Percentiles rank a stretch among this genome's conserved stretches.
Conservation (phyloP, 2,888 invertebrate species). For the Phengaris arion region DNA sequence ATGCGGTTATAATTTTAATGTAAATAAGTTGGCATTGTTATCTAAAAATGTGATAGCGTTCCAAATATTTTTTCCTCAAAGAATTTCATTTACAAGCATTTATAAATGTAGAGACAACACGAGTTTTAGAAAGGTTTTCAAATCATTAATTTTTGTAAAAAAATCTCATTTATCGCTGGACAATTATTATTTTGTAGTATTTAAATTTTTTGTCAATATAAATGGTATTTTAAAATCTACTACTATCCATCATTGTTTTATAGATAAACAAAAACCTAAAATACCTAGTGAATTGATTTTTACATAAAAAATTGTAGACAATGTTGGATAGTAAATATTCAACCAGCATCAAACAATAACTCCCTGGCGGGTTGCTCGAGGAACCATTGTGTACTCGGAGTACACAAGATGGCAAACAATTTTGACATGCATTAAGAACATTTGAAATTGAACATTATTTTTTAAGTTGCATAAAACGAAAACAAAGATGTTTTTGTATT, state of each 20-base stretch:
- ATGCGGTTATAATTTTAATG: not conserved
- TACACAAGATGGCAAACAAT: not conserved
- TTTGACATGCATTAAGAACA: not conserved
- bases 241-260: conserved; percentile 5
- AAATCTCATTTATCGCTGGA: not conserved
- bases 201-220: not conserved
- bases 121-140: not conserved
- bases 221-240: not conserved
- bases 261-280: not conserved
- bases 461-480: not conserved
- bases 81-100: not conserved
- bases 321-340: conserved; percentile 8
- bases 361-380: not conserved
- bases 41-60: not conserved
- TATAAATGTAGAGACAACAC: not conserved
- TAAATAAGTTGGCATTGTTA: not conserved
- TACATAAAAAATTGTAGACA: not conserved
- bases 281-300: not conserved
- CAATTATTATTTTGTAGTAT: not conserved
- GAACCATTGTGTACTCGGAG: not conserved
- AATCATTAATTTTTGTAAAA: not conserved
- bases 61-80: not conserved
- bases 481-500: not conserved
- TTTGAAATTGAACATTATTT: not conserved
- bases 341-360: conserved; percentile 8